These are phyloP conservation scores for Hydrotaea cyrtoneurina DNA, from an alignment of 2,888 invertebrate genomes.

Conservation along the genomic window DNA sequence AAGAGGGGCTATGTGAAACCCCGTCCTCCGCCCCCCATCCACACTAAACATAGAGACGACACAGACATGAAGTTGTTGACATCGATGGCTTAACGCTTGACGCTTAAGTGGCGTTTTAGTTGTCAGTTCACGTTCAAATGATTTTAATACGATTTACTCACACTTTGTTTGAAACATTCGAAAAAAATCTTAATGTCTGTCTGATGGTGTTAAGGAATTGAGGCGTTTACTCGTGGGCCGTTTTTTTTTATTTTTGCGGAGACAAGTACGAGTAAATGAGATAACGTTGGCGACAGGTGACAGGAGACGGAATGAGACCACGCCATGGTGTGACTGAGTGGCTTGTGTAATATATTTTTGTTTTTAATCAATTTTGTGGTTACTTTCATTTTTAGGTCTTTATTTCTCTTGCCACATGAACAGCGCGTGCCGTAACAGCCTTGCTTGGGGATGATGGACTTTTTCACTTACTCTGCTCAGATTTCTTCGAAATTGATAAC, in stretches of 20 bases:
- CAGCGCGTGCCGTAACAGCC: neutral
- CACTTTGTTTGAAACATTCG: neutral
- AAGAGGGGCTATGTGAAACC: neutral
- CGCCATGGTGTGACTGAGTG: neutral
- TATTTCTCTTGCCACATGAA: neutral
- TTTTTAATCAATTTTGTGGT: slow-evolving; percentile 28
- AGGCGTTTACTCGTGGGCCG: neutral
- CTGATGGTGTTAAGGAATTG: slow-evolving; percentile 4
- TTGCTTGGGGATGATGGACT: neutral
- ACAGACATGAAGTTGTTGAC: slow-evolving; percentile 41
- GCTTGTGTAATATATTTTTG: neutral
- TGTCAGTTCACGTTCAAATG: slow-evolving; percentile 38
- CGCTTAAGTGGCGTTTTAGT: slow-evolving; percentile 37
- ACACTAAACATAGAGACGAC: neutral
- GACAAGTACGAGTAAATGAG: neutral
- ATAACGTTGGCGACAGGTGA: slow-evolving; percentile 24
- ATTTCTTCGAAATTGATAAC: slow-evolving; percentile 25
- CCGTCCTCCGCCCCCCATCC: too few species aligned
- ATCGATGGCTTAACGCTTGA: slow-evolving; percentile 43
- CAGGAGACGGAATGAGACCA: neutral
- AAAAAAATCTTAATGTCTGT: neutral
- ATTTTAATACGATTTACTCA: slow-evolving; percentile 36
- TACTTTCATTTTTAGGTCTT: slow-evolving; percentile 26
- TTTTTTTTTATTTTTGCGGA: neutral
- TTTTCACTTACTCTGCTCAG: neutral